Conservation (phyloP, 2,113 vertebrate genomes). For the Pterocles orientalis region DNA sequence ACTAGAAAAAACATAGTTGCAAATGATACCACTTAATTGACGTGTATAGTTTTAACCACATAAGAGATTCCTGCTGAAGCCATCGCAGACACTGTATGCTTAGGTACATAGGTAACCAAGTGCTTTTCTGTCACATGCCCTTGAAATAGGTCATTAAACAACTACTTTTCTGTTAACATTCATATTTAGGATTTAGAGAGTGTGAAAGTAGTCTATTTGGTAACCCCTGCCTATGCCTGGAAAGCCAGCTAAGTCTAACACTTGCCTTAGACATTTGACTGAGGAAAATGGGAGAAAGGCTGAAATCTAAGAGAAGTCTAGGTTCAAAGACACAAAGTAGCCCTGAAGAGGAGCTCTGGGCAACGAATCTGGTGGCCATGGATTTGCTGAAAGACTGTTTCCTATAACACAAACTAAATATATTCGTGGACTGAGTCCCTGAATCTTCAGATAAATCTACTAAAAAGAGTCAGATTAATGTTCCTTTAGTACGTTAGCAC, state of each 20-base stretch:
- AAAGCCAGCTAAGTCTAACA: background rate
- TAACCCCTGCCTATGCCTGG: background rate
- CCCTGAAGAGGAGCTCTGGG: background rate
- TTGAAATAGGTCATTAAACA: background rate
- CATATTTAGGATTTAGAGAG: background rate
- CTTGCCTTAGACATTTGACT: background rate
- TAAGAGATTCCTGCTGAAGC: background rate
- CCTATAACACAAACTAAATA: background rate
- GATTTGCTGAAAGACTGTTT: background rate
- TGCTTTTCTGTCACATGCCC: background rate
- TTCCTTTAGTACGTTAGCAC: background rate
- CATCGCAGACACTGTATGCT: accelerated
- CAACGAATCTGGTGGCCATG: background rate
- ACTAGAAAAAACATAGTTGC: background rate
- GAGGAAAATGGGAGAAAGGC: background rate
- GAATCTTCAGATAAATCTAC: background rate
- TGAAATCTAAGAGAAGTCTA: background rate
- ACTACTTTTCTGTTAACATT: background rate
- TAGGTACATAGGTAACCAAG: background rate
- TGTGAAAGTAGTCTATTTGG: background rate
- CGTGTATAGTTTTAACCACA: background rate
- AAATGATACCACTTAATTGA: background rate
- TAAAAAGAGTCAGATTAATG: background rate
- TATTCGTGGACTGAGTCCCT: background rate
- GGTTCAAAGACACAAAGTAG: background rate